Evolutionary conservation across 2,797 vertebrate species (phyloP).

Genomic region (Dryobates pubescens): DNA sequence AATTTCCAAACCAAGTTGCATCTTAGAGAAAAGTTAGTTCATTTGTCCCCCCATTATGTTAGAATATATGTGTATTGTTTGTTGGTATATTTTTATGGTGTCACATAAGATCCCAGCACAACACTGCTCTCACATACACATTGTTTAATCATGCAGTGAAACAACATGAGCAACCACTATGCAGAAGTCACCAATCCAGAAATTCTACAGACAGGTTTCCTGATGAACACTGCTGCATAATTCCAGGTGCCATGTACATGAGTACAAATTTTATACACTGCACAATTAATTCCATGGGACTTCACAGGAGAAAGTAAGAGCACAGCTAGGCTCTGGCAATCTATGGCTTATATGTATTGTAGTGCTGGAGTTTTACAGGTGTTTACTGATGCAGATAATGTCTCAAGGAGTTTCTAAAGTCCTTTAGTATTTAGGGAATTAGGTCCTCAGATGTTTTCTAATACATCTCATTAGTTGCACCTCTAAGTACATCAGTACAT

Average conservation of each 20-base stretch:
- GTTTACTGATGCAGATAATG: constrained; percentile 7
- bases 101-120: not conserved
- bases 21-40: not conserved
- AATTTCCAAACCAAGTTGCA: constrained; percentile 37
- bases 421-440: constrained; percentile 21
- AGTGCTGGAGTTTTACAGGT: not conserved
- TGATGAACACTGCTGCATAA: not conserved
- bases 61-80: not conserved
- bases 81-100: not conserved
- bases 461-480: not conserved
- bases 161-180: not conserved
- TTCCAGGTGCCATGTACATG: not conserved
- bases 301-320: not conserved
- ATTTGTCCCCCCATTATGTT: not conserved
- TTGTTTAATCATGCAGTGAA: not conserved
- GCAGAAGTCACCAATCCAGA: not conserved
- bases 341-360: not conserved
- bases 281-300: not conserved
- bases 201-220: not conserved
- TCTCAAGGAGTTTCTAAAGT: constrained; percentile 28
- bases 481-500: not conserved
- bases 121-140: not conserved
- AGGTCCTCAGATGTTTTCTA: not conserved
- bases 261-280: not conserved
- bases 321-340: not conserved